Evolutionary conservation across 2,888 invertebrate species (phyloP).

Genomic region (Petrophora chlorosata): DNA sequence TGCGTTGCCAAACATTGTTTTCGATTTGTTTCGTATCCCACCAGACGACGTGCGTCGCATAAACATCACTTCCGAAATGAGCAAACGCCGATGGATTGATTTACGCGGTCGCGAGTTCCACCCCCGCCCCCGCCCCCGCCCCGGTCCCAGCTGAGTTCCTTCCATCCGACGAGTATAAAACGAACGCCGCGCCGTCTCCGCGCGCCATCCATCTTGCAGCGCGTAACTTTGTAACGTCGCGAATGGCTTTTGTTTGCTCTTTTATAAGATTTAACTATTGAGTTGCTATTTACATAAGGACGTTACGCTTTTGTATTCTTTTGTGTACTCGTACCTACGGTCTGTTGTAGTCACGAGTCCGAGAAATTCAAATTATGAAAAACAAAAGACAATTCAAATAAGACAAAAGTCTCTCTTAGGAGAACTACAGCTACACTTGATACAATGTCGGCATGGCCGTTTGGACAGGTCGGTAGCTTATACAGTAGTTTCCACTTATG

Average conservation of each 20-base stretch:
- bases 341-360: background rate
- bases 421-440: too few relatives aligned
- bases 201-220: background rate
- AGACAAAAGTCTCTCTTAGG: too few relatives aligned
- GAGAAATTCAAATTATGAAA: too few relatives aligned
- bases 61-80: background rate
- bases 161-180: too few relatives aligned
- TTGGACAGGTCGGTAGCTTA: too few relatives aligned
- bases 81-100: background rate
- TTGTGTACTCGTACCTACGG: background rate
- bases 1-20: too few relatives aligned
- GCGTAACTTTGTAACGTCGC: background rate
- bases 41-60: conserved; percentile 1
- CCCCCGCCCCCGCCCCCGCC: background rate
- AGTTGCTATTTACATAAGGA: background rate
- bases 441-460: too few relatives aligned
- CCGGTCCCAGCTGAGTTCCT: too few relatives aligned
- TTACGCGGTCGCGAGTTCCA: background rate
- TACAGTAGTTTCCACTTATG: too few relatives aligned
- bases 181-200: background rate
- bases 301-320: background rate
- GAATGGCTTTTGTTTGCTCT: conserved; percentile 1
- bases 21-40: too few relatives aligned
- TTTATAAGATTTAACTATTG: background rate
- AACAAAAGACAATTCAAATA: too few relatives aligned